Evolutionary conservation across 2,888 invertebrate genomes (phyloP), one percentile per base, ranked within the genome.

Genomic region (Chymomyza amoena): DNA sequence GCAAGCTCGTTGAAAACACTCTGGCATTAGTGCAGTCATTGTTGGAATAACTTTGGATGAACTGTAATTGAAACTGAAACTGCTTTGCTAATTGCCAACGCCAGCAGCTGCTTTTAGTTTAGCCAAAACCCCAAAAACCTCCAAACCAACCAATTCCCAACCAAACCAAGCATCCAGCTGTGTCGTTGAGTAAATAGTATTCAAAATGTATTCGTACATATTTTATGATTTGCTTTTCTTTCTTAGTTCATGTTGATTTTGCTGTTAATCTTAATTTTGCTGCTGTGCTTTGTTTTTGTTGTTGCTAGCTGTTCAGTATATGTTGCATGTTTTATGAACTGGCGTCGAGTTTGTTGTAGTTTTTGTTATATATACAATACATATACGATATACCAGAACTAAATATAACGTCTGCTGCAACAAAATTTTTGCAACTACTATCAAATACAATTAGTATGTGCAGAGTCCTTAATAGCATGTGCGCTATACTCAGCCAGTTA

Each of bases 1-100:
- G 64, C 28, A 71, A 79, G 84, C 83, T 83, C 88, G 83, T 83
- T 83, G 86, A 87, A 86, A 83, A 81, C 88, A 83, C 83, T 83
- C 87, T 83, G 76, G 78, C 72, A 81, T 75, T 61, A 36, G 59
- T 50, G 61, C 39, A n/a, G 56, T 61, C 82, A 82, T 84, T 86
- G 84, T 84, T 76, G 77, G 77, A 87, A n/a, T n/a, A n/a, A 87
- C 75, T 79, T 84, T 75, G 70, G 79, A 88, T 87, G 85, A 85
- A 87, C 79, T 85, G 85, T 87, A 88, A 84, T 84, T 87, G 84
- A 84, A 88, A 86, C 76, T 76, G 82, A 86, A 84, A 88, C 76
- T 70, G 72, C 72, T 54, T 62, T 85, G 82, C 87, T 84, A 84
- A 84, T 84, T 88, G 87, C 84, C 87, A 84, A 66, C 73, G 71